Base-by-base conservation (phyloP, 2,797 vertebrate species). In the Spheniscus humboldti region DNA sequence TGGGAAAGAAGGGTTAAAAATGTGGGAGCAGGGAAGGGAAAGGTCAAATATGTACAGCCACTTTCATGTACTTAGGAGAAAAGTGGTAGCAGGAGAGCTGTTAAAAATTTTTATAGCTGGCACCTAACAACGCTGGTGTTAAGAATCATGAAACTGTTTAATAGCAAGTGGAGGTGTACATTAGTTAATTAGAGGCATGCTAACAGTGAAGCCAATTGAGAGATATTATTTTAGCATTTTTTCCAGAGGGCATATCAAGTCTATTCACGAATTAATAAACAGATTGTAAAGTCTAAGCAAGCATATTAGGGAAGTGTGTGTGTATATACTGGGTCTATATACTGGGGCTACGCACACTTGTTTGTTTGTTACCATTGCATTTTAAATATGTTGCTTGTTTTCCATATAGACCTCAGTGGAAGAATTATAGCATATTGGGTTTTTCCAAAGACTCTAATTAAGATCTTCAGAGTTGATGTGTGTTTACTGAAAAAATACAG, bases 191-290 rank as follows among this genome's bases (percentile, higher is more conserved):
- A 94, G 96, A 96, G 89, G 72, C 91, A 69, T 22, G 63, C 93
- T 96, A 96, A 96, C 94, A 93, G 89, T 68, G 92, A 78, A 94
- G 89, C 89, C 95, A 95, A 88, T 86, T 93, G 95, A 97, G 94
- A 92, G 90, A 92, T 55, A 96, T 95, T 95, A 94, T 95, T 96
- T 96, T 37, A 94, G 82, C 71, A 68, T 95, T 95, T 95, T 97
- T 96, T 96, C 97, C 97, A 97, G 93, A 92, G 95, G 94, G 94
- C 97, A 96, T 94, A 95, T 96, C 89, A 95, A 96, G 87, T 92
- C 95, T 95, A 94, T 94, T 94, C 92, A 96, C 28, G 10, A 97
- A 97, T 97, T 96, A 96, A 96, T 96, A 97, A 96, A 96, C 95
- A 97, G 96, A 96, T 96, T 97, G 94, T 96, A 95, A 97, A 96